phyloP scores from a whole-genome alignment of 2,113 vertebrate genomes.

The Silurus meridionalis region DNA sequence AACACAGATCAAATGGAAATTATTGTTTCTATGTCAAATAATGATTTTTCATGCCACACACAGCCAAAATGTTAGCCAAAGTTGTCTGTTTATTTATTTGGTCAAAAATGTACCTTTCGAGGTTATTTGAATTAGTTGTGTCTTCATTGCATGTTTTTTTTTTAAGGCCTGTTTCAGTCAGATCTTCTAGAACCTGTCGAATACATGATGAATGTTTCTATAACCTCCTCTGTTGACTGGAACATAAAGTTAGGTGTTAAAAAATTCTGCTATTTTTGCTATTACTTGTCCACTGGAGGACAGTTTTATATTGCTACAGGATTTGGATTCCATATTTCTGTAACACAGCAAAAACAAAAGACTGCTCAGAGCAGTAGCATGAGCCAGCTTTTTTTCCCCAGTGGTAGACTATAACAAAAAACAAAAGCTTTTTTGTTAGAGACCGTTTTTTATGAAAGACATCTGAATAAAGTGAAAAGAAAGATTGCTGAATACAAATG shows the following conservation, averaged over 20 bases:
- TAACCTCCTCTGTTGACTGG: neutral
- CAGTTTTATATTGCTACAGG: constrained; percentile 19
- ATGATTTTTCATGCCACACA: neutral
- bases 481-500: neutral
- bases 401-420: neutral
- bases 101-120: neutral
- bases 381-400: neutral
- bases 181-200: neutral
- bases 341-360: constrained; percentile 16
- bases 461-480: neutral
- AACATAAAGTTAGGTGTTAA: neutral
- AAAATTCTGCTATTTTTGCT: constrained; percentile 8
- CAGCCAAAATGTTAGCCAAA: neutral
- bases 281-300: constrained; percentile 16
- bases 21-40: neutral
- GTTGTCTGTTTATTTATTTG: neutral
- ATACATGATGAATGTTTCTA: constrained; percentile 12
- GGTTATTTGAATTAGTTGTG: neutral
- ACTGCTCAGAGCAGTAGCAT: constrained; percentile 9
- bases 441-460: neutral
- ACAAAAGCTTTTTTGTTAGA: neutral
- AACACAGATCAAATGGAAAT: neutral
- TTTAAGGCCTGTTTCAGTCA: neutral
- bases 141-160: neutral
- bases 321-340: constrained; percentile 21